phyloP scores from a whole-genome alignment of 2,888 invertebrate species.

The Aelia acuminata region DNA sequence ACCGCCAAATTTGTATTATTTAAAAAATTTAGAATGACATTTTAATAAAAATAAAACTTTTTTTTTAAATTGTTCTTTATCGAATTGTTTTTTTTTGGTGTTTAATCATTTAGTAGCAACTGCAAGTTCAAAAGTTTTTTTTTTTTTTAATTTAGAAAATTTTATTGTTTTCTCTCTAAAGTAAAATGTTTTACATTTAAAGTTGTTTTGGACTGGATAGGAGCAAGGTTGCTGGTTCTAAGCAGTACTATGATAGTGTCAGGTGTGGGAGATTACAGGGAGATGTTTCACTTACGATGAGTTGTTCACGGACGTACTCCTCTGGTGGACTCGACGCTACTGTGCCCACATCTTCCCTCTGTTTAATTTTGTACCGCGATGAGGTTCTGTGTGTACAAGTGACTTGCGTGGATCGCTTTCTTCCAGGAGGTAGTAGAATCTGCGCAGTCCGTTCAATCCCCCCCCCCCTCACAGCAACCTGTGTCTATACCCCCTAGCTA shows the following conservation, averaged over 20 bases:
- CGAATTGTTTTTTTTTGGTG: background rate
- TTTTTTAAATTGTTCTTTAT: background rate
- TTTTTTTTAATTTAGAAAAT: background rate
- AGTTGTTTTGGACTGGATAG: background rate
- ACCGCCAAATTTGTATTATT: background rate
- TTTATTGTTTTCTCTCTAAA: no score
- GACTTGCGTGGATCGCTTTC: slow-evolving; percentile 48
- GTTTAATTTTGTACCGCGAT: slow-evolving; percentile 52
- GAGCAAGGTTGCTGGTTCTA: background rate
- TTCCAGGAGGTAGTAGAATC: slow-evolving; percentile 12
- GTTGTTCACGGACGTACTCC: slow-evolving; percentile 16
- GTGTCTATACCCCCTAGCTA: slow-evolving; percentile 36
- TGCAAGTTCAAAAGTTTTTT: background rate
- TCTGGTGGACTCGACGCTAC: slow-evolving; percentile 46
- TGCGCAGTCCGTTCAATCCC: slow-evolving; percentile 49
- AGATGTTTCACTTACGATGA: background rate
- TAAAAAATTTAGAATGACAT: background rate
- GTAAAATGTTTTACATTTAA: no score
- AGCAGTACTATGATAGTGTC: background rate
- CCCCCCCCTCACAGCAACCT: slow-evolving; percentile 55
- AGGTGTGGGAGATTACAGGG: background rate
- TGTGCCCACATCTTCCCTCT: slow-evolving; percentile 47
- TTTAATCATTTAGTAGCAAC: background rate
- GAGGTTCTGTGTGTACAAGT: slow-evolving; percentile 26
- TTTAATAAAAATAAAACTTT: background rate